Conservation (phyloP, 2,888 invertebrate genomes). For the Ceratothoa steindachneri region DNA sequence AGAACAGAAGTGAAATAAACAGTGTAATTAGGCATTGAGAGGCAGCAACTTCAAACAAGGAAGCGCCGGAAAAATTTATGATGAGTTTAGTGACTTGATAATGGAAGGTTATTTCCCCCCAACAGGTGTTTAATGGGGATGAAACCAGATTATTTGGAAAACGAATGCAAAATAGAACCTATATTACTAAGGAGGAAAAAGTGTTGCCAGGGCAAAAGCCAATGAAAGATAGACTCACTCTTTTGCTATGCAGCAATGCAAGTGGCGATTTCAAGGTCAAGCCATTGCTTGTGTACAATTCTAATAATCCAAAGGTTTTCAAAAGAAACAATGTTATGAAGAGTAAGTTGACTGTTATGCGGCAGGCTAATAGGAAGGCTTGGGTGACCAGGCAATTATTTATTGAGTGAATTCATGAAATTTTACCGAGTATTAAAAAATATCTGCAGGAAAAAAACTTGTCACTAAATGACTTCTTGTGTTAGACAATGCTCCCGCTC, state of each 20-base stretch:
- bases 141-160: neutral
- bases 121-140: neutral
- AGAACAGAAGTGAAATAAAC: neutral
- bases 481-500: constrained; percentile 1
- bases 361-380: neutral
- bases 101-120: neutral
- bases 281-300: too few species aligned
- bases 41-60: neutral
- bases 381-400: constrained; percentile 16
- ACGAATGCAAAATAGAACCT: neutral
- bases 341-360: constrained; percentile 18
- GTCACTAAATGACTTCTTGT: constrained; percentile 5
- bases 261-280: too few species aligned
- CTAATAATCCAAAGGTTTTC: neutral
- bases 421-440: constrained; percentile 17
- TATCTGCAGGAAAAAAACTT: constrained; percentile 5
- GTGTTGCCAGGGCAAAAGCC: too few species aligned
- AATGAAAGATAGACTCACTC: too few species aligned
- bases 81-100: neutral
- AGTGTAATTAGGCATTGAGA: neutral
- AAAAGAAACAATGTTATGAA: neutral
- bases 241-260: too few species aligned
- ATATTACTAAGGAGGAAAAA: too few species aligned
- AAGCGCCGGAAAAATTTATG: neutral
- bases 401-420: constrained; percentile 6